phyloP scores from a whole-genome alignment of 2,888 invertebrate genomes.

The Yponomeuta sedellus region DNA sequence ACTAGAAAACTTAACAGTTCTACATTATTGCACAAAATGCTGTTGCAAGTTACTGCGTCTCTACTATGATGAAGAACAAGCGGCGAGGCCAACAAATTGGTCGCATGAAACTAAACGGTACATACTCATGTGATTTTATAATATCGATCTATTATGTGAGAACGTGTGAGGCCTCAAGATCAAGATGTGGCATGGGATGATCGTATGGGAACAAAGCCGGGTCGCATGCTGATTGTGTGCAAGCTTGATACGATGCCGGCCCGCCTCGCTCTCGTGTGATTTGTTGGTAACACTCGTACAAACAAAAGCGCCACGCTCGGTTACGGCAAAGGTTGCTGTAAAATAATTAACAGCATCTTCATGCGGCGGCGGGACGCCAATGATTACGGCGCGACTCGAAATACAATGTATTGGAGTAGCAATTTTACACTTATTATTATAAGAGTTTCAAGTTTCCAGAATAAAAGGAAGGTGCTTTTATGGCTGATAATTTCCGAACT shows the following conservation, averaged over 20 bases:
- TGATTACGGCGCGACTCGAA: constrained; percentile 7
- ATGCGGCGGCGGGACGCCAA: constrained; percentile 2
- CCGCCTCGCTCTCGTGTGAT: not conserved
- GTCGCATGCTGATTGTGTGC: constrained; percentile 1
- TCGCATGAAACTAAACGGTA: constrained; percentile 28
- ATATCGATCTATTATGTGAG: constrained; percentile 60
- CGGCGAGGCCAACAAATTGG: not conserved
- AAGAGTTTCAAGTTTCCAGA: constrained; percentile 53
- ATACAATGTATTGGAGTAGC: constrained; percentile 25
- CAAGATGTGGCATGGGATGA: constrained; percentile 36
- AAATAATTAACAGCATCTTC: constrained; percentile 15
- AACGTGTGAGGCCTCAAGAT: constrained; percentile 61
- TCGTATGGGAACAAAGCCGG: constrained; percentile 45
- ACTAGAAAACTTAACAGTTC: constrained; percentile 28
- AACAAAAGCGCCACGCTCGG: not conserved
- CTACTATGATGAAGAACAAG: not conserved
- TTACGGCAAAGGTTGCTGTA: not conserved
- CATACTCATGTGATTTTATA: constrained; percentile 59
- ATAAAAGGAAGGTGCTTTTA: constrained; percentile 65
- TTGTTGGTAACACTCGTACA: not conserved
- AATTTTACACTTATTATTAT: constrained; percentile 48
- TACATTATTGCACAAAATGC: not conserved
- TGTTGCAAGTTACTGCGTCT: not conserved
- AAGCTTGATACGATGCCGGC: not conserved
- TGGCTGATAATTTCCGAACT: constrained; percentile 73